Evolutionary conservation across 2,113 vertebrate species (phyloP).

Genomic region (Leptodactylus fuscus): DNA sequence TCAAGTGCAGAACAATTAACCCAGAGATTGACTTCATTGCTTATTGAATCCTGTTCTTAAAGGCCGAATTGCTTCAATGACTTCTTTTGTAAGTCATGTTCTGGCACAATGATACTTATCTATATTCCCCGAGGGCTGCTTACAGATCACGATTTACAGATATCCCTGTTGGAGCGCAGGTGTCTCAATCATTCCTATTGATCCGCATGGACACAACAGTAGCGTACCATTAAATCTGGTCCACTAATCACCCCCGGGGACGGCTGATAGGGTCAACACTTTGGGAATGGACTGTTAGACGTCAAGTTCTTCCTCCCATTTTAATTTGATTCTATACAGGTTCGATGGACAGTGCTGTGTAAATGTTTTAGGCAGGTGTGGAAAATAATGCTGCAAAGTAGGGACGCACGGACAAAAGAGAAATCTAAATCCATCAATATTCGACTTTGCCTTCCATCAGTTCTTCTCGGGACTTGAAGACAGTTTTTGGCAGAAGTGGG

Average conservation of each 20-base stretch:
- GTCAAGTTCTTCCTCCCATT: conserved; percentile 5
- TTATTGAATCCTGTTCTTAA: conserved; percentile 34
- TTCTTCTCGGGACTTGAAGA: too few relatives aligned
- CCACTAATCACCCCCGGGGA: conserved; percentile 21
- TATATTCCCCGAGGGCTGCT: conserved; percentile 16
- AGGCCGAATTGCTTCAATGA: conserved; percentile 20
- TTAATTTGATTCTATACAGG: not conserved
- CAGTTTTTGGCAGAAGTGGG: too few relatives aligned
- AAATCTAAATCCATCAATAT: too few relatives aligned
- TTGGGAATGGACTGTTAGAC: not conserved
- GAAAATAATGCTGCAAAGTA: too few relatives aligned
- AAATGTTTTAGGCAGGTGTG: too few relatives aligned
- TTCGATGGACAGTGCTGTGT: too few relatives aligned
- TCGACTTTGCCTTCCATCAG: too few relatives aligned
- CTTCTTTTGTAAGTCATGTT: conserved; percentile 15
- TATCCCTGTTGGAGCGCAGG: conserved; percentile 11
- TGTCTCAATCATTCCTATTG: conserved; percentile 39
- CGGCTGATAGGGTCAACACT: not conserved
- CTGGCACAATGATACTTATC: conserved; percentile 31
- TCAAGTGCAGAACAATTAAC: conserved; percentile 37
- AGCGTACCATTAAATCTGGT: conserved; percentile 21
- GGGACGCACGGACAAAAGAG: too few relatives aligned
- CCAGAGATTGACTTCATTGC: conserved; percentile 19
- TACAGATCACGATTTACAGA: conserved; percentile 41
- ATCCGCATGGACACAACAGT: not conserved